Conservation (phyloP, 2,113 vertebrate species). For the Pteropus alecto region DNA sequence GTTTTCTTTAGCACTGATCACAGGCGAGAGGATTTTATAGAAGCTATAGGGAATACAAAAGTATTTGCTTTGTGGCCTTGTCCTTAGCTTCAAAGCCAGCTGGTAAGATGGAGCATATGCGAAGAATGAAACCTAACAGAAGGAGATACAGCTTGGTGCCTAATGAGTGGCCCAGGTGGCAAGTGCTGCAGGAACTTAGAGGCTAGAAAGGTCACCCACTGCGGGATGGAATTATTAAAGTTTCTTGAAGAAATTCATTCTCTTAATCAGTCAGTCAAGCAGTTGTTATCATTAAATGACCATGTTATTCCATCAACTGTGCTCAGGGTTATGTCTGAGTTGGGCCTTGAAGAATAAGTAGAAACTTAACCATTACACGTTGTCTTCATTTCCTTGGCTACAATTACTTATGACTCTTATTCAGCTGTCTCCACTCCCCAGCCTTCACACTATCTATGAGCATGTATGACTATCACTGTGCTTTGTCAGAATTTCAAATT, state of each 20-base stretch:
- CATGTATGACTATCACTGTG: background rate
- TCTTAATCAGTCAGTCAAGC: background rate
- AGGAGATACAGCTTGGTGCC: background rate
- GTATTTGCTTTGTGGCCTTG: background rate
- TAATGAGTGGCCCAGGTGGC: background rate
- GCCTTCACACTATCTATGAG: background rate
- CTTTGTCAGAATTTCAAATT: background rate
- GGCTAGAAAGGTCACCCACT: background rate
- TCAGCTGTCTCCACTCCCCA: background rate
- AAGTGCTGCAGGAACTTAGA: background rate
- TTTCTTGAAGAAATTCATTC: background rate
- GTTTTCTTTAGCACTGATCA: background rate
- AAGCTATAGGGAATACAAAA: background rate
- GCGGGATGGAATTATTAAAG: background rate
- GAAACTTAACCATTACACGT: background rate
- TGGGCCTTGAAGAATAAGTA: background rate
- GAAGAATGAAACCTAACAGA: background rate
- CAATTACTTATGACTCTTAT: background rate
- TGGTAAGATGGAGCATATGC: background rate
- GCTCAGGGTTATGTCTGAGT: background rate
- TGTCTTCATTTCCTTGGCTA: background rate
- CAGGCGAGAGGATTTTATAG: background rate
- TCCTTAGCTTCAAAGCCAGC: background rate
- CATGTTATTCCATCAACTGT: background rate
- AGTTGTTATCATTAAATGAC: background rate